A percentile compares a stretch with the other conserved stretches of the same genome.
phyloP scores from a whole-genome alignment of 2,113 vertebrate species.

The Apodemus sylvaticus region DNA sequence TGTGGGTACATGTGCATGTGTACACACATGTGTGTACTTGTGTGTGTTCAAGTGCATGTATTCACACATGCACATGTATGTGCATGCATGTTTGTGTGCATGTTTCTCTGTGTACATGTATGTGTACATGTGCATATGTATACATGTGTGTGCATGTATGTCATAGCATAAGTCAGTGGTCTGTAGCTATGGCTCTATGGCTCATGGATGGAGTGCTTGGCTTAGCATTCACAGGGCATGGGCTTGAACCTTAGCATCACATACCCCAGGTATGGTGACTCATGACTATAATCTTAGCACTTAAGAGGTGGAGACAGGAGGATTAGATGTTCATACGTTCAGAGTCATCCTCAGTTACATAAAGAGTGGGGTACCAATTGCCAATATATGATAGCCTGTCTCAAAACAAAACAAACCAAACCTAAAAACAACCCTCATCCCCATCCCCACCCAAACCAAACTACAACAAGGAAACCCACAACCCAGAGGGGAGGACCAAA shows the following conservation, averaged over 20 bases:
- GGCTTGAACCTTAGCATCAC: not conserved
- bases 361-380: not conserved
- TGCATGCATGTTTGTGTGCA: too few relatives aligned
- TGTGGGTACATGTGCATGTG: not conserved
- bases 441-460: not conserved
- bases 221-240: not conserved
- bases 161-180: not conserved
- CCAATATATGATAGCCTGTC: not conserved
- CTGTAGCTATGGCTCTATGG: not conserved
- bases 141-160: not conserved
- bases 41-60: too few relatives aligned
- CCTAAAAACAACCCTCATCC: not conserved
- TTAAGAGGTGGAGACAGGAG: not conserved
- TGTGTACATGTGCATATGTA: not conserved
- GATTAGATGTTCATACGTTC: not conserved
- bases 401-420: not conserved
- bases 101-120: too few relatives aligned
- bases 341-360: not conserved
- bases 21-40: not conserved
- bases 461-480: not conserved
- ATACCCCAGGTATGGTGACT: not conserved
- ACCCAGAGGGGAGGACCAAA: not conserved
- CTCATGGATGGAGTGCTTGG: not conserved
- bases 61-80: too few relatives aligned
- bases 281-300: not conserved